Evolutionary conservation across 2,113 vertebrate species (phyloP).

Genomic region (Zosterops lateralis): DNA sequence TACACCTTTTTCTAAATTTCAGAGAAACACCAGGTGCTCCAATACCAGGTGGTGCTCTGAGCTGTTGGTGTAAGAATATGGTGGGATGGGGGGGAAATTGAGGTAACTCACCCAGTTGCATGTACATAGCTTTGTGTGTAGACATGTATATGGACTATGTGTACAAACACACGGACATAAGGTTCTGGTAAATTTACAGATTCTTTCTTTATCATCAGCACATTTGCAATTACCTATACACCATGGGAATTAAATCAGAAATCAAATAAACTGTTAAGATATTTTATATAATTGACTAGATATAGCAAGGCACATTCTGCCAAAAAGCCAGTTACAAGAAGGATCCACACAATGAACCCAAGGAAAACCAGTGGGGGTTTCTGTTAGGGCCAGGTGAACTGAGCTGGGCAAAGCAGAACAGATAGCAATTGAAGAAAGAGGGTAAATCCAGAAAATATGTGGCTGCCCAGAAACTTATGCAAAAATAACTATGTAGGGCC

Average conservation of each 20-base stretch:
- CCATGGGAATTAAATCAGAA: neutral
- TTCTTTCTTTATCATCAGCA: neutral
- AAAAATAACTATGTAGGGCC: neutral
- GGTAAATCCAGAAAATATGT: neutral
- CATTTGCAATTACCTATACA: neutral
- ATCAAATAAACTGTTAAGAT: neutral
- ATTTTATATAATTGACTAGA: neutral
- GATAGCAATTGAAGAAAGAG: neutral
- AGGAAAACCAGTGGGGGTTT: neutral
- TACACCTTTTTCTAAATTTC: neutral
- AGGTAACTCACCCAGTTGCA: neutral
- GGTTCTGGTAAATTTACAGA: neutral
- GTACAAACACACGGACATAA: neutral
- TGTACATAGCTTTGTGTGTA: neutral
- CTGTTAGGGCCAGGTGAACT: neutral
- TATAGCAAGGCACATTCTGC: neutral
- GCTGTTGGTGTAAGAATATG: neutral
- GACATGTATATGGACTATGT: neutral
- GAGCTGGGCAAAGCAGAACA: neutral
- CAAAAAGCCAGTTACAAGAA: neutral
- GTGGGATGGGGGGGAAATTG: neutral
- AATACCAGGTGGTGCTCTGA: neutral
- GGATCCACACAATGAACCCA: neutral
- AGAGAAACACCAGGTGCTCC: neutral
- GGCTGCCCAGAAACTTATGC: rapidly evolving